These are phyloP conservation scores for Drosophila cyrtoloma DNA, from an alignment of 2,888 invertebrate genomes.

Conservation along the genomic window DNA sequence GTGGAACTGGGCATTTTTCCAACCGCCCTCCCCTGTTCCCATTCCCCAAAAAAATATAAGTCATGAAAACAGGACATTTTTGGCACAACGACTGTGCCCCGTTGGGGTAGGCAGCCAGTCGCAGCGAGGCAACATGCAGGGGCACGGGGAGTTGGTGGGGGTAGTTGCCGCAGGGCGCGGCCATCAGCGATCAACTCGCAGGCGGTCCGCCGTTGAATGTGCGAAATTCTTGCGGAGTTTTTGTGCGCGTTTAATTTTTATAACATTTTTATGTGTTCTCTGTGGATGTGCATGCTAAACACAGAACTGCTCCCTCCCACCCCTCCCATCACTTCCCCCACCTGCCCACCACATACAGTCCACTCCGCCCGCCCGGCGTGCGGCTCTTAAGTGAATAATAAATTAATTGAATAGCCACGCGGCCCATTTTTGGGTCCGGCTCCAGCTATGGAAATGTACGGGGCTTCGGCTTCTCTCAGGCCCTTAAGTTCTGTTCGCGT, in stretches of 20 bases:
- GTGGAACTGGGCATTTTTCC: conserved; percentile 30
- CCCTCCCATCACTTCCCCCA: not conserved
- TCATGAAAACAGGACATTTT: conserved; percentile 64
- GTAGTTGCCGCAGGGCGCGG: conserved; percentile 34
- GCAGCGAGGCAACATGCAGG: not conserved
- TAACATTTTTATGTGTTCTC: conserved; percentile 74
- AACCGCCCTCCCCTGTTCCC: not conserved
- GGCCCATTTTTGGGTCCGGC: conserved; percentile 54
- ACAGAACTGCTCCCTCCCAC: conserved; percentile 10
- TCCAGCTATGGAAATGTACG: not conserved
- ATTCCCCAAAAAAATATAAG: conserved; percentile 1
- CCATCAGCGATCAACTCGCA: conserved; percentile 41
- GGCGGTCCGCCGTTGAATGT: conserved; percentile 57
- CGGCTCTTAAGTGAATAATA: conserved; percentile 79
- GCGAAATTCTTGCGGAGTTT: conserved; percentile 71
- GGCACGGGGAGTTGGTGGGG: not conserved
- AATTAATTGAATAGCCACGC: conserved; percentile 79
- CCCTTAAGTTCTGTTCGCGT: conserved; percentile 12
- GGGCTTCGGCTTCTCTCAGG: conserved; percentile 6
- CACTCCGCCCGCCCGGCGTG: conserved; percentile 28
- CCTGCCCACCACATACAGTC: not conserved
- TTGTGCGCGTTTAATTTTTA: conserved; percentile 73
- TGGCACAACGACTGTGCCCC: conserved; percentile 44
- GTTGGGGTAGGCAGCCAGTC: conserved; percentile 8
- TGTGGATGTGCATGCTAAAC: conserved; percentile 61